A percentile compares a stretch with the other conserved stretches of the same genome.
These are phyloP conservation scores for Marronus borbonicus DNA, from an alignment of 2,888 invertebrate species.

Conservation along the genomic window DNA sequence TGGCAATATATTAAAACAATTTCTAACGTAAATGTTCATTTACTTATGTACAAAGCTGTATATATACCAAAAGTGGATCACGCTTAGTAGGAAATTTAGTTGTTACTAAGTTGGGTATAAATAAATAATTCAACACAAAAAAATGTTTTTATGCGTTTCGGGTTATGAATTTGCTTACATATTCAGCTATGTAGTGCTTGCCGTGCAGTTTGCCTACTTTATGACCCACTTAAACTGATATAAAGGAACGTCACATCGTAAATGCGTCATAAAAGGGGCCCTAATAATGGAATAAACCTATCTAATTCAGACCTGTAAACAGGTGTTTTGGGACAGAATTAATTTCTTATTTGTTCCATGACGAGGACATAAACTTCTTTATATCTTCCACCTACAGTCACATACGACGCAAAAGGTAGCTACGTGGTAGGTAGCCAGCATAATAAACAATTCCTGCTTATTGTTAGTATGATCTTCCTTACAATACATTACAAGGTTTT, in stretches of 20 bases:
- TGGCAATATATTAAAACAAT: no score
- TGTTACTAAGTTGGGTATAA: background rate
- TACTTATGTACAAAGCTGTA: no score
- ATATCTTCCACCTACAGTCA: constrained; percentile 4
- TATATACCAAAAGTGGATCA: no score
- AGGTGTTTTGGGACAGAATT: constrained; percentile 42
- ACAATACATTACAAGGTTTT: background rate
- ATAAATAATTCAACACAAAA: constrained; percentile 21
- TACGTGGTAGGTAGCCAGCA: no score
- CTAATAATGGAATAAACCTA: constrained; percentile 47
- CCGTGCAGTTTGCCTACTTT: constrained; percentile 37
- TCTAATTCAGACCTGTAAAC: constrained; percentile 45
- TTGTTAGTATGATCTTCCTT: background rate
- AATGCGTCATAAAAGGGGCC: constrained; percentile 42
- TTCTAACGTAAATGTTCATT: no score
- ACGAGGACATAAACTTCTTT: constrained; percentile 25
- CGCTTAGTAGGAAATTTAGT: background rate
- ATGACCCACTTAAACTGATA: constrained; percentile 39
- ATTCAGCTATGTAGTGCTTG: constrained; percentile 31
- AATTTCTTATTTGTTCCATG: constrained; percentile 42
- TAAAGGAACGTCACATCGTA: constrained; percentile 46
- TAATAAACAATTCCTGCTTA: background rate
- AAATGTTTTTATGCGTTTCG: background rate
- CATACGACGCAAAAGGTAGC: background rate
- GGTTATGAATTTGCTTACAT: constrained; percentile 29